Base-by-base conservation (phyloP, 2,113 vertebrate genomes). In the Romanogobio albipinnatus region DNA sequence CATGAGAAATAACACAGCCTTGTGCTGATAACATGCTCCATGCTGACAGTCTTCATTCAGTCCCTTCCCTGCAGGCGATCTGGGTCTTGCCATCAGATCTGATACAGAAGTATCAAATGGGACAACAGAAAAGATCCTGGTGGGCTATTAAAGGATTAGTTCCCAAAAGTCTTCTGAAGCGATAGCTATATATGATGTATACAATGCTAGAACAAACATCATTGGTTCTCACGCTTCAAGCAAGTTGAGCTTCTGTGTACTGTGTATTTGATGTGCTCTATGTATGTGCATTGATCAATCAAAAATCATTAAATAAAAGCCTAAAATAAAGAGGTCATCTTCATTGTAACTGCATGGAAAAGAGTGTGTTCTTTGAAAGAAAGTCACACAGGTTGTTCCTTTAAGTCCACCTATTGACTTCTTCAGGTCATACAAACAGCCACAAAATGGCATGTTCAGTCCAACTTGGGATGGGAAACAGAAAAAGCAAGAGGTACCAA, bases 1-100 rank as follows among this genome's bases (percentile, higher is more conserved):
- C 19, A 87, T 43, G 62, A 80, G 68, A 81, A 62, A 68, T 58
- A 84, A 86, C 61, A 86, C 84, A 43, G 22, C 29, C 53, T 45
- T 61, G 19, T 71, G 43, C 43, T 76, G 84, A 88, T 84, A 81
- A 71, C 61, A 62, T 66, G 39, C 58, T 51, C 56, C 61, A 36
- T 80, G 22, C 64, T 82, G 33, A 58, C 51, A 53, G 33, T 83
- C 24, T 80, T 76, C 51, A 68, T 76, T 49, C 15, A 73, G 64
- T 70, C 76, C 76, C 22, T 47, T 43, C 66, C 59, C 84, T 71
- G 76, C 22, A 88, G 81, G 81, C 51, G 19, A 66, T 24, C 29
- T 83, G 47, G 45, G 51, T 36, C 10, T 1, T 62, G 39, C n/a
- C 22, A 76, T 76, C 26, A 71, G 59, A 62, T 84, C 24, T 76